A percentile compares a stretch with the other conserved stretches of the same genome.
phyloP scores from a whole-genome alignment of 2,113 vertebrate genomes.

The Centropus bengalensis region DNA sequence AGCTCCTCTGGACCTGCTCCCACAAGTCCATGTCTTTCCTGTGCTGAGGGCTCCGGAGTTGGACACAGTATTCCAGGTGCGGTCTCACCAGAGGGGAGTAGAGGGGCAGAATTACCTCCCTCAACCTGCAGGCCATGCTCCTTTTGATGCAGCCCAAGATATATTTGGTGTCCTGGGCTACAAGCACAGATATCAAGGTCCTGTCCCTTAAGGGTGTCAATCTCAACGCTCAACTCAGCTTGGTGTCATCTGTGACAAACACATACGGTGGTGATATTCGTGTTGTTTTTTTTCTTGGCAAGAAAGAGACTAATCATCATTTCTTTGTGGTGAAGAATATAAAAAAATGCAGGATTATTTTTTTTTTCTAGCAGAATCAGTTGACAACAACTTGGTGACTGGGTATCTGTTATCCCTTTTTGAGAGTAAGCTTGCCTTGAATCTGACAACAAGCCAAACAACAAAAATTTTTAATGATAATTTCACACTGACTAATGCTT shows the following conservation, averaged over 20 bases:
- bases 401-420: neutral
- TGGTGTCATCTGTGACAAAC: neutral
- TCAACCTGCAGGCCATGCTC: too few species aligned
- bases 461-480: neutral
- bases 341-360: neutral
- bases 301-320: neutral
- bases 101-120: too few species aligned
- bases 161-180: too few species aligned
- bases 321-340: neutral
- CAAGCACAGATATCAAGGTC: too few species aligned
- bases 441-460: neutral
- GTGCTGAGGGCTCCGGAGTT: too few species aligned
- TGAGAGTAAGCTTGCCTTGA: neutral
- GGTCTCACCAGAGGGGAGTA: too few species aligned
- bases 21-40: too few species aligned
- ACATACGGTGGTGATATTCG: rapidly evolving
- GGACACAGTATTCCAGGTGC: too few species aligned
- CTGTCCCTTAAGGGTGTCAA: too few species aligned
- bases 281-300: neutral
- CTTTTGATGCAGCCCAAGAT: too few species aligned
- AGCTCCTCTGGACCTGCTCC: too few species aligned
- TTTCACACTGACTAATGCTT: neutral
- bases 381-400: neutral
- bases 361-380: neutral
- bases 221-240: too few species aligned